Conservation (phyloP, 1,140 invertebrate genomes). For the Neuroterus valhalla region DNA sequence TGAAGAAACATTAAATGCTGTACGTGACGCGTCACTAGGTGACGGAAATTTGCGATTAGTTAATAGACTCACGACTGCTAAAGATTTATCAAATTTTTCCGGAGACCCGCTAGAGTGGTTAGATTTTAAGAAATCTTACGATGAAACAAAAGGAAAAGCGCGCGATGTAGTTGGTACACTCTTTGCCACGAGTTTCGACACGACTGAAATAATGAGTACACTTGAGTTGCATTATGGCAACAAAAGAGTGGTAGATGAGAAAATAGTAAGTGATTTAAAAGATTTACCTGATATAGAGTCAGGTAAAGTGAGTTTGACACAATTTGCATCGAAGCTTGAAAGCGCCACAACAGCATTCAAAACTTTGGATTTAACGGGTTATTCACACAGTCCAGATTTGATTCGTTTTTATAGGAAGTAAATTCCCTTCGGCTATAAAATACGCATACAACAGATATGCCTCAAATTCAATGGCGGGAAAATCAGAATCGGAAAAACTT, state of each 20-base stretch:
- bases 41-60: no score
- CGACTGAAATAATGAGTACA: neutral
- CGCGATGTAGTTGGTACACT: no score
- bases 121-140: no score
- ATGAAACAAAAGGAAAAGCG: no score
- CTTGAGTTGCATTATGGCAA: conserved; percentile 34
- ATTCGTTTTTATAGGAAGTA: neutral
- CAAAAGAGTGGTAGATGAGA: neutral
- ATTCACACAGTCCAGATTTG: conserved; percentile 14
- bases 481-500: neutral
- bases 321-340: conserved; percentile 1
- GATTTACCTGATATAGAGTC: conserved; percentile 24
- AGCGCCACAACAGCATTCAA: neutral
- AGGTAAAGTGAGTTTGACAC: conserved; percentile 25
- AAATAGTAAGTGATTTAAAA: conserved; percentile 32
- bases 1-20: no score
- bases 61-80: no score
- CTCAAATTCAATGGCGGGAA: no score
- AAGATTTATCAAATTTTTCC: no score
- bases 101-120: no score
- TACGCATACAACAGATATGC: neutral
- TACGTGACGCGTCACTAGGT: no score
- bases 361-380: neutral
- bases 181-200: no score
- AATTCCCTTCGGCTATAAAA: conserved; percentile 31